Conservation (phyloP, 2,888 invertebrate genomes). For the Antitype chi region DNA sequence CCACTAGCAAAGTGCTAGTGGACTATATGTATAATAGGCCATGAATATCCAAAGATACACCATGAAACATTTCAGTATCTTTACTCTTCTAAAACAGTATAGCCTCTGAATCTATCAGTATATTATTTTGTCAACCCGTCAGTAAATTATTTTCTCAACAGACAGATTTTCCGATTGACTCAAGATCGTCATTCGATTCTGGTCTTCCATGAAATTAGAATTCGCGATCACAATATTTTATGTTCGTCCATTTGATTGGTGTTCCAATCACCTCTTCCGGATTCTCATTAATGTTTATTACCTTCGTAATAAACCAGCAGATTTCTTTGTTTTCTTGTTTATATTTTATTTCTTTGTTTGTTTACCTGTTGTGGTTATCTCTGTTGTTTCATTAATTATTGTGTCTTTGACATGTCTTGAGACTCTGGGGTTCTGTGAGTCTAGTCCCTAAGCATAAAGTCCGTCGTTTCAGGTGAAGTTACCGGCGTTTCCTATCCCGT, state of each 20-base stretch:
- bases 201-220: constrained; percentile 77
- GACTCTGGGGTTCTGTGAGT: too few species aligned
- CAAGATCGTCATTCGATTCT: constrained; percentile 60
- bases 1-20: too few species aligned
- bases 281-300: constrained; percentile 71
- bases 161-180: constrained; percentile 34
- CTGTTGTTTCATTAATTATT: background rate
- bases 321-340: constrained; percentile 50
- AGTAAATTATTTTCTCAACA: constrained; percentile 6
- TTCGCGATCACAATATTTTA: constrained; percentile 71
- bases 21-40: background rate
- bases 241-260: constrained; percentile 69
- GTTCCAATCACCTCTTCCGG: constrained; percentile 67
- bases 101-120: too few species aligned
- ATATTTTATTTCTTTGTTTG: constrained; percentile 29
- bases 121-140: background rate
- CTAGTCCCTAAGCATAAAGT: too few species aligned
- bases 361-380: constrained; percentile 3
- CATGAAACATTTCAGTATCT: background rate
- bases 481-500: too few species aligned
- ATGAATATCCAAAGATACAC: background rate
- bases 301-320: constrained; percentile 61
- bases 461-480: too few species aligned
- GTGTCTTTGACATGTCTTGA: too few species aligned
- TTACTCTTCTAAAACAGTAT: too few species aligned